Base-by-base conservation (phyloP, 2,113 vertebrate genomes). In the Coryphaenoides rupestris region DNA sequence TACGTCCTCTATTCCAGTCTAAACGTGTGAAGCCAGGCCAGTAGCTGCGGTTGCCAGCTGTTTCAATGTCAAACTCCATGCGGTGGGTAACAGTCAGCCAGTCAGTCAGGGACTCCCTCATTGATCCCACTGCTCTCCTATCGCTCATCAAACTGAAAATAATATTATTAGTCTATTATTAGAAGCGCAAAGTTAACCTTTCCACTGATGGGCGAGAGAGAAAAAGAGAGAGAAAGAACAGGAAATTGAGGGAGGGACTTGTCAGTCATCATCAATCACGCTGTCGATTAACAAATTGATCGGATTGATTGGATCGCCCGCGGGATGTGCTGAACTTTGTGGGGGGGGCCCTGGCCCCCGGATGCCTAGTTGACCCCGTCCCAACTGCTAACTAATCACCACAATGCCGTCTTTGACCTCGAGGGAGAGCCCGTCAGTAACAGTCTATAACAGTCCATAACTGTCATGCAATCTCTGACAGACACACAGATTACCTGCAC, bases 221-320 rank as follows among this genome's bases (percentile, higher is more conserved):
- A 55, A 19, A 55, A 19, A 22, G n/a, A 22, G 53, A 19, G 53
- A 55, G 53, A 22, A 19, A 55, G n/a, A n/a, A n/a, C n/a, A 21
- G 53, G 19, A 19, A 55, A 6, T 16, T 7, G 47, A 0, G 15
- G 40, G 13, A 19, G 49, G 5, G 62, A 46, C 3, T 13, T 13
- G 53, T 55, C 19, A 21, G 19, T 13, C 21, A 55, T 13, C 53
- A 19, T 55, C 65, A 55, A 19, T 57, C 62, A 49, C 24, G 28
- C 40, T 33, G 19, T 45, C 54, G 33, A 67, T 65, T 62, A 54
- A 60, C 21, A 22, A 4, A 65, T 46, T 60, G 62, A 76, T 76
- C 55, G 53, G 14, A 49, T 19, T 22, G 52, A 17, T 56, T 9
- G 19, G 16, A 52, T 60, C 68, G 14, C 54, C 47, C n/a, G n/a